Conservation (phyloP, 2,888 invertebrate genomes). For the Lymantria dispar region DNA sequence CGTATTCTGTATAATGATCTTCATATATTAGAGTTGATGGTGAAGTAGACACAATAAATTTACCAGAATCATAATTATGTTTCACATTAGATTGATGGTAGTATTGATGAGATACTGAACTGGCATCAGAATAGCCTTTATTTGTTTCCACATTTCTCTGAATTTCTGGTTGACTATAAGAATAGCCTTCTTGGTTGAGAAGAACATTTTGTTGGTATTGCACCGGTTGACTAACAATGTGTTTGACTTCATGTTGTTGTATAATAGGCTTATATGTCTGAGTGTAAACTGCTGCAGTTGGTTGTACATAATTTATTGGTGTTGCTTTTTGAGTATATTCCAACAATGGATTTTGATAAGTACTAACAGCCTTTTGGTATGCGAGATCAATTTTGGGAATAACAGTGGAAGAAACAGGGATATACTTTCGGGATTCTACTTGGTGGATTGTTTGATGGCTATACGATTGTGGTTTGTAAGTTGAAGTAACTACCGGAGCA, state of each 20-base stretch:
- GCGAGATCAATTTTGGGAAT: slow-evolving; percentile 44
- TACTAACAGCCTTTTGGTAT: slow-evolving; percentile 43
- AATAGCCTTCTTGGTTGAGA: slow-evolving; percentile 53
- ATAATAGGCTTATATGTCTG: slow-evolving; percentile 57
- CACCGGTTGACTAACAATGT: slow-evolving; percentile 45
- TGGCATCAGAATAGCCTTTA: slow-evolving; percentile 64
- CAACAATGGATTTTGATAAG: slow-evolving; percentile 63
- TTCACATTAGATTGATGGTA: slow-evolving; percentile 55
- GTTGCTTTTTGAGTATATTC: slow-evolving; percentile 53
- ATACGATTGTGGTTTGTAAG: slow-evolving; percentile 58
- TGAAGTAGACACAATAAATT: slow-evolving; percentile 62
- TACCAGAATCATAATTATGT: slow-evolving; percentile 44
- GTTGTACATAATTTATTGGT: slow-evolving; percentile 53
- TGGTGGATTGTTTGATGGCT: slow-evolving; percentile 67
- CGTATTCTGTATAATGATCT: slow-evolving; percentile 63
- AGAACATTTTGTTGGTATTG: slow-evolving; percentile 52
- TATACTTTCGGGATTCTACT: slow-evolving; percentile 46
- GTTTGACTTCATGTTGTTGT: slow-evolving; percentile 55
- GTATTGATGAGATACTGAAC: slow-evolving; percentile 67
- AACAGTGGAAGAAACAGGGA: slow-evolving; percentile 51
- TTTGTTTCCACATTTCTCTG: slow-evolving; percentile 57
- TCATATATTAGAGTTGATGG: slow-evolving; percentile 66
- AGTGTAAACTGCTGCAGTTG: slow-evolving; percentile 55
- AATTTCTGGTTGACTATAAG: slow-evolving; percentile 68
- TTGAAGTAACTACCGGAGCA: slow-evolving; percentile 46